Percentiles rank a stretch among this genome's conserved stretches.
These are phyloP conservation scores for Oppia nitens DNA, from an alignment of 1,140 invertebrate genomes.

Conservation along the genomic window DNA sequence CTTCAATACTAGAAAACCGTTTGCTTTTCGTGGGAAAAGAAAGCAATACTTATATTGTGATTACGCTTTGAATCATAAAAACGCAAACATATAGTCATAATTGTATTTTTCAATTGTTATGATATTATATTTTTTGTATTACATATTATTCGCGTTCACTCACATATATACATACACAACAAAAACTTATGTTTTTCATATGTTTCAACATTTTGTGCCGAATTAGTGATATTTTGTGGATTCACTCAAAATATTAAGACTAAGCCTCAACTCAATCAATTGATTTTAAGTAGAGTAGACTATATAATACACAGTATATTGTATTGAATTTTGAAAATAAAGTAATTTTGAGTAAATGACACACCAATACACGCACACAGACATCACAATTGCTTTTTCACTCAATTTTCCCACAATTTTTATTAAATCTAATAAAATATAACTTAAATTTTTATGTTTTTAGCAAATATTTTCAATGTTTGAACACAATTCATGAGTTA, in stretches of 20 bases:
- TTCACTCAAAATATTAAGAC: too few species aligned
- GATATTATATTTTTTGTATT: background rate
- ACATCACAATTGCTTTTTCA: background rate
- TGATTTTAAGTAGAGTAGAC: background rate
- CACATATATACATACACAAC: too few species aligned
- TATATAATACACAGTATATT: background rate
- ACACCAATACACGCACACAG: background rate
- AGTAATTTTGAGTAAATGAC: background rate
- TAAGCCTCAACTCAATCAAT: background rate
- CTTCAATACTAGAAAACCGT: background rate
- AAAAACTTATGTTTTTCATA: too few species aligned
- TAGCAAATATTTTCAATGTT: too few species aligned
- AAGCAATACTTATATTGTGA: background rate
- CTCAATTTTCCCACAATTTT: background rate
- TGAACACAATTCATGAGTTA: background rate
- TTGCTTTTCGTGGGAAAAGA: background rate
- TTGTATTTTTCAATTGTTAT: background rate
- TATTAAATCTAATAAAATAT: background rate
- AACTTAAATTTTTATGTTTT: background rate
- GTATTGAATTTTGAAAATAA: background rate
- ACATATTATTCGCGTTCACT: too few species aligned
- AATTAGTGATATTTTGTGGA: too few species aligned
- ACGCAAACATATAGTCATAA: background rate
- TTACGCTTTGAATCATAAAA: background rate
- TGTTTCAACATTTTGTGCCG: too few species aligned